Percentiles rank a stretch among this genome's conserved stretches.
phyloP scores from a whole-genome alignment of 2,113 vertebrate species.

The human (Homo sapiens) region DNA sequence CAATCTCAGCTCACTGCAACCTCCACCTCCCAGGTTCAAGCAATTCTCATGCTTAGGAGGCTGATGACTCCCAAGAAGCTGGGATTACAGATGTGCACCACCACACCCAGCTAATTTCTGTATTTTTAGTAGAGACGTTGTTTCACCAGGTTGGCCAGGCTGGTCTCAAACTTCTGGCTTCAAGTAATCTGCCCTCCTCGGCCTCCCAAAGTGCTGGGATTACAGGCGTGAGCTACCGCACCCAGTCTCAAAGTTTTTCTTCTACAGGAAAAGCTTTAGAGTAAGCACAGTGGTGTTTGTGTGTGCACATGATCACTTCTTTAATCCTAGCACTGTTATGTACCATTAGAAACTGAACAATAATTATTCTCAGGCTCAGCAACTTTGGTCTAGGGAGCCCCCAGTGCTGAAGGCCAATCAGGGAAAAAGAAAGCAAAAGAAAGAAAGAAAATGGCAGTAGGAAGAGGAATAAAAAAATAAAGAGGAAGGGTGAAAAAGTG shows the following conservation, averaged over 20 bases:
- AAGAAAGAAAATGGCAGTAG: neutral
- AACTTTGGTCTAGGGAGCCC: slow-evolving; percentile 29
- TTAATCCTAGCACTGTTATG: neutral
- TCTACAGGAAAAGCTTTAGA: neutral
- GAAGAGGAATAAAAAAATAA: neutral
- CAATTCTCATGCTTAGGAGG: too few relatives aligned
- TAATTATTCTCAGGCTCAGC: slow-evolving; percentile 9
- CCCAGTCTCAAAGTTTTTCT: neutral
- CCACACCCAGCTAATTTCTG: too few relatives aligned
- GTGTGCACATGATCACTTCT: neutral
- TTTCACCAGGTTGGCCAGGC: too few relatives aligned
- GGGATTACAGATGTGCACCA: too few relatives aligned
- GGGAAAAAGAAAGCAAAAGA: neutral
- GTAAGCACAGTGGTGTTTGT: neutral
- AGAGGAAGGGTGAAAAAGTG: neutral
- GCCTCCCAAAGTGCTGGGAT: too few relatives aligned
- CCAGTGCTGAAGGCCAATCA: neutral
- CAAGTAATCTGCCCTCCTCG: too few relatives aligned
- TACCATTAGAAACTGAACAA: neutral
- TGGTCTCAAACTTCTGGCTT: too few relatives aligned
- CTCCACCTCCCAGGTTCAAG: too few relatives aligned
- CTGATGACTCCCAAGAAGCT: too few relatives aligned
- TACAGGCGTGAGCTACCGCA: too few relatives aligned
- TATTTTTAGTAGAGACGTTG: too few relatives aligned
- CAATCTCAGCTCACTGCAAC: too few relatives aligned